Percentiles rank a stretch among this genome's conserved stretches.
Evolutionary conservation across 2,888 invertebrate species (phyloP).

Genomic region (Lasioglossum vierecki): DNA sequence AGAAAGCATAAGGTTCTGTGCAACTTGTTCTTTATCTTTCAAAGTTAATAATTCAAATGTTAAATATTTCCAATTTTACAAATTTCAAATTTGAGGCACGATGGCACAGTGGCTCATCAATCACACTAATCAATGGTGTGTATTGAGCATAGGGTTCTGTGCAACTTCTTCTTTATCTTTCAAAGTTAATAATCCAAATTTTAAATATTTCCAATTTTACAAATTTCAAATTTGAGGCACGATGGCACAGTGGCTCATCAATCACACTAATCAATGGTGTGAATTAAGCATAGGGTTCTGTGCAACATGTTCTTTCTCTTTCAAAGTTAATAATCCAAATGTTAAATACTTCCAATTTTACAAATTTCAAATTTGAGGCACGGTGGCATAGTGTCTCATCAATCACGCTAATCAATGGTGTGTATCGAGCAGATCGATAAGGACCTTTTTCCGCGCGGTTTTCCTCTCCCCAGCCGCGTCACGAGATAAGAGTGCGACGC

Average conservation of each 20-base stretch:
- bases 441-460: slow-evolving; percentile 44
- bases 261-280: slow-evolving; percentile 76
- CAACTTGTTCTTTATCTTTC: neutral
- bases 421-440: slow-evolving; percentile 71
- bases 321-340: neutral
- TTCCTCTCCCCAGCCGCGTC: slow-evolving; percentile 23
- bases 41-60: neutral
- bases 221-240: neutral
- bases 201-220: no score
- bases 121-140: slow-evolving; percentile 75
- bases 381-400: slow-evolving; percentile 59
- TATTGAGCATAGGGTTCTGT: no score
- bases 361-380: neutral
- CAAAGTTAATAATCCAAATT: neutral
- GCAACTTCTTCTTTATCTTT: neutral
- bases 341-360: no score
- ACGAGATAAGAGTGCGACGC: slow-evolving; percentile 66
- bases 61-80: no score
- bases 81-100: neutral
- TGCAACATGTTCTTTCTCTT: neutral
- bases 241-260: slow-evolving; percentile 63
- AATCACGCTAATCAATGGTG: slow-evolving; percentile 77
- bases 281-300: slow-evolving; percentile 44
- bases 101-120: slow-evolving; percentile 66
- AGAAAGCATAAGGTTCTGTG: no score